Evolutionary conservation across 2,888 invertebrate genomes (phyloP).

Genomic region (Melangyna quadrimaculata): DNA sequence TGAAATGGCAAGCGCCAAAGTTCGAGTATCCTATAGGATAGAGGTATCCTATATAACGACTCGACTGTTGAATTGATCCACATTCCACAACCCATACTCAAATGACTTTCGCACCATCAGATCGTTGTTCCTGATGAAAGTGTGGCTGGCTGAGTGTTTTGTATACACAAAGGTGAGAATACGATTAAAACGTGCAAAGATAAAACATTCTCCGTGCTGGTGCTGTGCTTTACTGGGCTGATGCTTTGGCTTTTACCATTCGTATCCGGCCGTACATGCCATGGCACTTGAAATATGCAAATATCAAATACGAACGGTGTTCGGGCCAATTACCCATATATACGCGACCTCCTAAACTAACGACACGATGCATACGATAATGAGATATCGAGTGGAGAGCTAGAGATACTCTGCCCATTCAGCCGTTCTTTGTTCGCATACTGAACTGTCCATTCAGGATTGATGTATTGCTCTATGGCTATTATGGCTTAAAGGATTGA

Average conservation of each 20-base stretch:
- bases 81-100: not conserved
- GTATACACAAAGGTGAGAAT: slow-evolving; percentile 66
- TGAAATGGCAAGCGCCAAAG: slow-evolving; percentile 27
- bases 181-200: slow-evolving; percentile 53
- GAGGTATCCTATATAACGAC: not conserved
- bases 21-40: not conserved
- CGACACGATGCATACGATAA: not conserved
- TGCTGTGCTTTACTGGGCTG: too few species aligned
- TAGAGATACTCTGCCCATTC: slow-evolving; percentile 16
- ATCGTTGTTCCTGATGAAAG: slow-evolving; percentile 33
- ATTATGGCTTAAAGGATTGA: slow-evolving; percentile 9
- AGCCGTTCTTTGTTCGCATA: slow-evolving; percentile 16
- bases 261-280: not conserved
- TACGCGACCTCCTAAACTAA: not conserved
- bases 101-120: slow-evolving; percentile 7
- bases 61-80: not conserved
- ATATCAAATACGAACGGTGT: slow-evolving; percentile 48
- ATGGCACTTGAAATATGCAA: slow-evolving; percentile 63
- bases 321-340: not conserved
- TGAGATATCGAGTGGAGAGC: slow-evolving; percentile 20
- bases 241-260: not conserved
- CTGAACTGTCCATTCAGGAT: not conserved
- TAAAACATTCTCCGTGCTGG: slow-evolving; percentile 27
- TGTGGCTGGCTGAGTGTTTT: slow-evolving; percentile 3
- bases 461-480: not conserved